These are phyloP conservation scores for Lemur catta DNA, from an alignment of 2,797 vertebrate species.

Conservation along the genomic window DNA sequence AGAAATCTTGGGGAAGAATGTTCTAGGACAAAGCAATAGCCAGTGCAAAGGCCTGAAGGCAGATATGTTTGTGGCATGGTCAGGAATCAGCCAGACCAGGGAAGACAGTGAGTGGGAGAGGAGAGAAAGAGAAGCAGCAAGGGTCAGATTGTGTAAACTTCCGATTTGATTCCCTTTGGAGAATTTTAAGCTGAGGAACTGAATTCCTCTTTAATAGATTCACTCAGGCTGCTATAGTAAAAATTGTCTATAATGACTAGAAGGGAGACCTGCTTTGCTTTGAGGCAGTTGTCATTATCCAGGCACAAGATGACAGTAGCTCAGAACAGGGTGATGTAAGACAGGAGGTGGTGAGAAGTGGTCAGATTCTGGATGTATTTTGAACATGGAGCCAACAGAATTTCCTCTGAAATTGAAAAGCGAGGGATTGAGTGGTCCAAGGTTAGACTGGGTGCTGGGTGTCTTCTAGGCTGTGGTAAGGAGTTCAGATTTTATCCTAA, in stretches of 20 bases:
- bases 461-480: background rate
- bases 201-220: background rate
- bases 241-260: background rate
- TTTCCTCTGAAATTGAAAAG: background rate
- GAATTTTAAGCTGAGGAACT: background rate
- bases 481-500: background rate
- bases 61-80: background rate
- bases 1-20: background rate
- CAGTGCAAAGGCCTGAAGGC: background rate
- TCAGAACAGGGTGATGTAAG: background rate
- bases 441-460: background rate
- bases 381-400: background rate
- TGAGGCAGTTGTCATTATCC: background rate
- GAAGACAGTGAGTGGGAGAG: background rate
- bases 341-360: background rate
- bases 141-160: accelerated
- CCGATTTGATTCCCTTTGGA: background rate
- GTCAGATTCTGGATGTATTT: background rate
- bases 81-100: background rate
- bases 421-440: background rate
- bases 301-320: background rate
- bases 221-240: background rate
- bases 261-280: background rate
- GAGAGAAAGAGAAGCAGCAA: background rate
- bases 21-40: background rate